Evolutionary conservation across 2,113 vertebrate species (phyloP).

Genomic region (Nycticebus coucang): DNA sequence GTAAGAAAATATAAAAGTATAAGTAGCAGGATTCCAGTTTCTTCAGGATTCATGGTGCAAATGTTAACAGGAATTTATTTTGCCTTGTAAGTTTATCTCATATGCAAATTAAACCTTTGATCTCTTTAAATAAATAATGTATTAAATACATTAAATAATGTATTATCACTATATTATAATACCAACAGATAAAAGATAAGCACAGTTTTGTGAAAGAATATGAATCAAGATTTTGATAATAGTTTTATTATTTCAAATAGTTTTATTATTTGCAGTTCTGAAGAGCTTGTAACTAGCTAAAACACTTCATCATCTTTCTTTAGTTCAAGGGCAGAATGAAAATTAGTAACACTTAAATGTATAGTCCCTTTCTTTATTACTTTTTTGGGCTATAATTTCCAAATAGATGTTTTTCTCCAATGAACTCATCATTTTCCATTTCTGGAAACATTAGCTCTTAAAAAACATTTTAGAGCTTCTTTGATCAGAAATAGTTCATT

Average conservation of each 20-base stretch:
- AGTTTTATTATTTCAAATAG: slow-evolving; percentile 56
- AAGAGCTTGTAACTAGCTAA: slow-evolving; percentile 48
- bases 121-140: not conserved
- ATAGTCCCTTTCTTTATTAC: slow-evolving; percentile 11
- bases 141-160: not conserved
- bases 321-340: slow-evolving; percentile 50
- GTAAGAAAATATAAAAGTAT: slow-evolving; percentile 94
- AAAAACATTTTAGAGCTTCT: slow-evolving; percentile 27
- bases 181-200: not conserved
- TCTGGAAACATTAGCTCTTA: slow-evolving; percentile 28
- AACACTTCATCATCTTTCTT: slow-evolving; percentile 29
- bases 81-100: slow-evolving; percentile 91
- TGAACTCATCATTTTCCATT: slow-evolving; percentile 17
- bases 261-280: slow-evolving; percentile 43
- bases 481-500: slow-evolving; percentile 30
- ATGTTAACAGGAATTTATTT: slow-evolving; percentile 98
- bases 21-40: slow-evolving; percentile 92
- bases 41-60: slow-evolving; percentile 98
- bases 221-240: slow-evolving; percentile 48
- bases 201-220: slow-evolving; percentile 48
- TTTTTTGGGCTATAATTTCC: slow-evolving; percentile 27
- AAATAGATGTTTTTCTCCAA: not conserved
- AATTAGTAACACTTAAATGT: slow-evolving; percentile 30
- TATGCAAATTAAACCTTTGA: slow-evolving; percentile 22
- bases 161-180: slow-evolving; percentile 29